A percentile compares a stretch with the other conserved stretches of the same genome.
Evolutionary conservation across 2,113 vertebrate species (phyloP).

Genomic region (Nymphicus hollandicus): DNA sequence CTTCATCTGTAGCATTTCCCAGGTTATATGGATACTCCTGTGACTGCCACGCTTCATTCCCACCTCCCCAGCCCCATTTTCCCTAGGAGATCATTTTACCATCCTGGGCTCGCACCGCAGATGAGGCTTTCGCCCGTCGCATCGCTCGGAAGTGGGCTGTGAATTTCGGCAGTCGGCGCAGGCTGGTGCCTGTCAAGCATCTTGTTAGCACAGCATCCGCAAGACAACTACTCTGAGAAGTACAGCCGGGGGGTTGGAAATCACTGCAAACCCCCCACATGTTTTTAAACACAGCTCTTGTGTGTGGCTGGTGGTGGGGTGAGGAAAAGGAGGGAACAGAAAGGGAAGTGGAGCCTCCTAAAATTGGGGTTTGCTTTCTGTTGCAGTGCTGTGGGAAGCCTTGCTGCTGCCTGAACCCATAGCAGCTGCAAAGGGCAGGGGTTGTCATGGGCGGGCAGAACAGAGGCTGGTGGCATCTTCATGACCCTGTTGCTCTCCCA

Average conservation of each 20-base stretch:
- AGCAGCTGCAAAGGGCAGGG: background rate
- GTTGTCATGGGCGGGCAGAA: background rate
- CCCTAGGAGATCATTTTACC: background rate
- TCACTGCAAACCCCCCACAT: background rate
- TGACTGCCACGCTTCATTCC: accelerated
- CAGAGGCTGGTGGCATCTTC: background rate
- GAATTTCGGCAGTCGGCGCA: background rate
- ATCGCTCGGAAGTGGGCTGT: background rate
- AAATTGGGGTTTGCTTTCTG: background rate
- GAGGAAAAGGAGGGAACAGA: background rate
- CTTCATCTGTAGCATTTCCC: background rate
- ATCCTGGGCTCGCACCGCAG: accelerated
- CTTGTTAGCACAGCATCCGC: slow-evolving; percentile 26
- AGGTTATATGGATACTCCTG: background rate
- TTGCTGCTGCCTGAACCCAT: background rate
- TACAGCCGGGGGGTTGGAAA: background rate
- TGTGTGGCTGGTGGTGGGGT: background rate
- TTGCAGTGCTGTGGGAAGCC: background rate
- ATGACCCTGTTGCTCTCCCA: accelerated
- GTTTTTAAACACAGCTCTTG: background rate
- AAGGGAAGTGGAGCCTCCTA: background rate
- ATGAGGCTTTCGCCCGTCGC: background rate
- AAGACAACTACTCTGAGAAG: background rate
- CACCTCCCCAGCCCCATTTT: background rate
- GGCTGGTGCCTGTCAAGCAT: slow-evolving; percentile 26